Evolutionary conservation across 2,888 invertebrate genomes (phyloP), one percentile per base, ranked within the genome.

Genomic region (Icerya purchasi): DNA sequence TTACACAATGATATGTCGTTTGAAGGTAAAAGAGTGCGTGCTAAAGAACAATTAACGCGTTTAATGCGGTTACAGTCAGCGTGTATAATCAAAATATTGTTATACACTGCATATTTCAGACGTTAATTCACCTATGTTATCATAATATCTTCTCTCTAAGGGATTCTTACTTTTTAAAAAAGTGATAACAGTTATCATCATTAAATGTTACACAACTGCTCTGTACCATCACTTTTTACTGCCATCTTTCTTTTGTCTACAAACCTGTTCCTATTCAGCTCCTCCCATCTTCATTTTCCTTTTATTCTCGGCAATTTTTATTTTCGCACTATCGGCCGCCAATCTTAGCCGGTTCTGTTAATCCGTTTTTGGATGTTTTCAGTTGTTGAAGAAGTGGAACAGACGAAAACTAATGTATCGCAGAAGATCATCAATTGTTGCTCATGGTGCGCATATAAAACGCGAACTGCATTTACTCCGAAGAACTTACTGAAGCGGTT

Each of bases 401-500:
- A 69, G 54, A 67, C 64, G 57, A 62, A 64, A 52, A 65, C 65
- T 21, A 66, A 66, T 54, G 65, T 67, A 2, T 68, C 69, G 54
- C 68, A 68, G 58, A 67, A 66, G 62, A 62, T 70, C 3, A 63
- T 73, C 53, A 68, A 70, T 10, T 69, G 71, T 3, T 68, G 69
- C 19, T 67, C 67, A 18, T 76, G 76, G 73, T 65, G 75, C 3
- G 71, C 69, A 58, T 69, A 72, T 59, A 75, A 75, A 66, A 69
- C 73, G 2, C 71, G 69, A 58, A 72, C 72, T 49, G 70, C 72
- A 5, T 79, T 80, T 67, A 83, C 81, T 62, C 79, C 78, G 67
- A 85, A 82, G 73, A 81, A 78, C 63, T 74, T 88, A 22, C 77
- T 81, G 71, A 83, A 82, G 70, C 76, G 84, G 61, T 66, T 89